A percentile compares a stretch with the other conserved stretches of the same genome.
Evolutionary conservation across 2,113 vertebrate genomes (phyloP).

Genomic region (Tursiops truncatus): DNA sequence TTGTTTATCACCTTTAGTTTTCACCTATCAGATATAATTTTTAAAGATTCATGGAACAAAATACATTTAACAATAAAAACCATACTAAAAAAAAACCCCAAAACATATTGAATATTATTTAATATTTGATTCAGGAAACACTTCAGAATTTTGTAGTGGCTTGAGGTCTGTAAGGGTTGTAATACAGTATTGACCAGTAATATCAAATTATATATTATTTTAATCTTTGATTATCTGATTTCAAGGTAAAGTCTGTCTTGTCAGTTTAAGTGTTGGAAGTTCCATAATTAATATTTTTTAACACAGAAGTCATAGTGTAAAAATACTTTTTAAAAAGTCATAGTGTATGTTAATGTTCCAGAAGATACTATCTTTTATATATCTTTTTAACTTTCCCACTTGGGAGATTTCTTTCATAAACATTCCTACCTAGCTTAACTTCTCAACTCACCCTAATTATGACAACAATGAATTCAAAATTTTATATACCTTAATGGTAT

Average conservation of each 20-base stretch:
- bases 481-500: background rate
- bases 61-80: background rate
- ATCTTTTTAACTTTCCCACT: background rate
- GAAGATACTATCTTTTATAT: background rate
- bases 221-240: constrained; percentile 3
- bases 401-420: background rate
- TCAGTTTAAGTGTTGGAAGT: background rate
- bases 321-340: background rate
- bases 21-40: background rate
- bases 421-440: background rate
- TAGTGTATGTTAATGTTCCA: background rate
- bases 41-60: background rate
- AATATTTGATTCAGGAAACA: constrained; percentile 8
- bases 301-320: background rate
- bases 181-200: background rate
- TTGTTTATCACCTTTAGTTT: background rate
- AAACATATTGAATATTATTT: background rate
- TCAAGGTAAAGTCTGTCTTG: constrained; percentile 4
- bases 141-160: background rate
- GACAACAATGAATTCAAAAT: background rate
- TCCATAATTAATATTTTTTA: background rate
- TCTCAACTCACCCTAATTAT: background rate
- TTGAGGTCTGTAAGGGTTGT: background rate
- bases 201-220: background rate
- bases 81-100: background rate